These are phyloP conservation scores for Nothoprocta pentlandii DNA, from an alignment of 2,113 vertebrate species.

Conservation along the genomic window DNA sequence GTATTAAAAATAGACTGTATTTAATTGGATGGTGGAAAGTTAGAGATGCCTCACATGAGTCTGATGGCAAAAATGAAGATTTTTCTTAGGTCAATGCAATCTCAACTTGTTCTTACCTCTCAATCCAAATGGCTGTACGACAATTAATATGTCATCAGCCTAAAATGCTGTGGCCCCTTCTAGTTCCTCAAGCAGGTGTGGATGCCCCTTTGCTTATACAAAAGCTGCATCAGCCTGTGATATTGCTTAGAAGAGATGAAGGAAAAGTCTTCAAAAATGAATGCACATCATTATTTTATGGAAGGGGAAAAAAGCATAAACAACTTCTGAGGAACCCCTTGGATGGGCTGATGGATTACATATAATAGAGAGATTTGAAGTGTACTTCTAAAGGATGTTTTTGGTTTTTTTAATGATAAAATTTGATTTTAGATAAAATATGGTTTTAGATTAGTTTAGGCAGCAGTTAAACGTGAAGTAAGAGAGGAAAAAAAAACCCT, in stretches of 20 bases:
- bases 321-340: not conserved
- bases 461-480: not conserved
- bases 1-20: constrained; percentile 16
- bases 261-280: not conserved
- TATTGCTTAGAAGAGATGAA: not conserved
- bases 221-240: not conserved
- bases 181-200: accelerated
- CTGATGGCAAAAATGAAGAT: not conserved
- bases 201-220: not conserved
- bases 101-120: constrained; percentile 50
- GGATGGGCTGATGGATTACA: not conserved
- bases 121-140: constrained; percentile 24
- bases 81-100: constrained; percentile 54
- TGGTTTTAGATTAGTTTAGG: not conserved
- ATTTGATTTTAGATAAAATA: not conserved
- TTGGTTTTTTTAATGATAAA: not conserved
- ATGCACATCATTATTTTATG: not conserved
- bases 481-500: not conserved
- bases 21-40: constrained; percentile 18
- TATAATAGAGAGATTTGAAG: not conserved
- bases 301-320: not conserved
- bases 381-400: not conserved
- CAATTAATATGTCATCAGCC: not conserved
- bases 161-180: not conserved
- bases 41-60: constrained; percentile 36